These are phyloP conservation scores for Hypercompe scribonia DNA, from an alignment of 2,888 invertebrate genomes.

Conservation along the genomic window DNA sequence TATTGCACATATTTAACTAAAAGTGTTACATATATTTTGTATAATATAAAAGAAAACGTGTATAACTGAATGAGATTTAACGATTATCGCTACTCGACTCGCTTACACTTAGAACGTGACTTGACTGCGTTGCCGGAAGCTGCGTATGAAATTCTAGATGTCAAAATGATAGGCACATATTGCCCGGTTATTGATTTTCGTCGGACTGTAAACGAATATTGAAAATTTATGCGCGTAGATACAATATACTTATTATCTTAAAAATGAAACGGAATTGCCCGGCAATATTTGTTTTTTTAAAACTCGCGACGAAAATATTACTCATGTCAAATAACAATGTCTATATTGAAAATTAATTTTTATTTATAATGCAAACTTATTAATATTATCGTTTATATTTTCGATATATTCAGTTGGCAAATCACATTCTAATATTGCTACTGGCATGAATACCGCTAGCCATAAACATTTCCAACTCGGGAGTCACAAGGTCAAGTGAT, in stretches of 20 bases:
- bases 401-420: too few species aligned
- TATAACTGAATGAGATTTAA: neutral
- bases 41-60: neutral
- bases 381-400: neutral
- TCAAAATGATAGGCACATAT: slow-evolving; percentile 82
- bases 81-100: slow-evolving; percentile 33
- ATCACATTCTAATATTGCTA: too few species aligned
- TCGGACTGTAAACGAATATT: slow-evolving; percentile 63
- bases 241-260: slow-evolving; percentile 14
- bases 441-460: too few species aligned
- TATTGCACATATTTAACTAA: neutral
- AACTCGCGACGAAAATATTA: neutral
- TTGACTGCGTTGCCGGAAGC: slow-evolving; percentile 57
- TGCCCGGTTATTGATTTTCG: slow-evolving; percentile 78
- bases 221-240: slow-evolving; percentile 44
- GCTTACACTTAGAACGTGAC: slow-evolving; percentile 33
- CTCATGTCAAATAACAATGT: neutral
- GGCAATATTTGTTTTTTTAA: slow-evolving; percentile 1
- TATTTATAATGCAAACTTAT: neutral
- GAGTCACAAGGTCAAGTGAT: too few species aligned
- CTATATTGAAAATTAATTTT: neutral
- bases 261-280: slow-evolving; percentile 8
- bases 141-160: slow-evolving; percentile 75
- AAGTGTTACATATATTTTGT: neutral
- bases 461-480: too few species aligned